A percentile compares a stretch with the other conserved stretches of the same genome.
These are phyloP conservation scores for Daktulosphaira vitifoliae DNA, from an alignment of 1,140 invertebrate species.

Conservation along the genomic window DNA sequence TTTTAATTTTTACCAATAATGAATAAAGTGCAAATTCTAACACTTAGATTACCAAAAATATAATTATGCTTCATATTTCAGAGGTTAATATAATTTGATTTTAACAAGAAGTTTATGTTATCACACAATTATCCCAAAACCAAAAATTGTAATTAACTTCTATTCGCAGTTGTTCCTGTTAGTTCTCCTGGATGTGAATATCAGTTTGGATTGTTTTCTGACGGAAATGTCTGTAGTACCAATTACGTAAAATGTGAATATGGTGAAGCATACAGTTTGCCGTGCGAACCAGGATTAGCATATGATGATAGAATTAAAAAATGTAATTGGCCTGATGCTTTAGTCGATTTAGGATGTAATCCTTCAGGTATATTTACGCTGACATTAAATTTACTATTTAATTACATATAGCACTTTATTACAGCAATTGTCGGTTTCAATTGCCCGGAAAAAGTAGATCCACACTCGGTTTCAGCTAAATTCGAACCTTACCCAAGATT, in stretches of 20 bases:
- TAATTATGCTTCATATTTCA: too few relatives aligned
- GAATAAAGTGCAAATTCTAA: too few relatives aligned
- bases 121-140: too few relatives aligned
- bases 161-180: slow-evolving; percentile 65
- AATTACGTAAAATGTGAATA: slow-evolving; percentile 77
- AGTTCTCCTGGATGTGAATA: slow-evolving; percentile 75
- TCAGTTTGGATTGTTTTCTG: slow-evolving; percentile 78
- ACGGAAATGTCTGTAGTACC: slow-evolving; percentile 67
- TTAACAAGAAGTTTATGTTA: too few relatives aligned
- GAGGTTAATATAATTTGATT: too few relatives aligned
- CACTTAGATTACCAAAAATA: too few relatives aligned
- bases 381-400: not conserved
- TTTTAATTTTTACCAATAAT: too few relatives aligned
- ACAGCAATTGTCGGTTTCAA: slow-evolving; percentile 71
- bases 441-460: slow-evolving; percentile 47
- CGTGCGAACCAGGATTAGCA: slow-evolving; percentile 75
- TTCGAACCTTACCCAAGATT: slow-evolving; percentile 87
- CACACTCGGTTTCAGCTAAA: slow-evolving; percentile 65
- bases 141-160: too few relatives aligned
- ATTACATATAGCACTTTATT: slow-evolving; percentile 34
- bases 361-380: slow-evolving; percentile 58
- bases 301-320: slow-evolving; percentile 80
- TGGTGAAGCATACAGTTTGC: slow-evolving; percentile 65
- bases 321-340: slow-evolving; percentile 88
- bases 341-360: slow-evolving; percentile 64